Conservation (phyloP, 2,113 vertebrate species). For the Larimichthys polyactis region DNA sequence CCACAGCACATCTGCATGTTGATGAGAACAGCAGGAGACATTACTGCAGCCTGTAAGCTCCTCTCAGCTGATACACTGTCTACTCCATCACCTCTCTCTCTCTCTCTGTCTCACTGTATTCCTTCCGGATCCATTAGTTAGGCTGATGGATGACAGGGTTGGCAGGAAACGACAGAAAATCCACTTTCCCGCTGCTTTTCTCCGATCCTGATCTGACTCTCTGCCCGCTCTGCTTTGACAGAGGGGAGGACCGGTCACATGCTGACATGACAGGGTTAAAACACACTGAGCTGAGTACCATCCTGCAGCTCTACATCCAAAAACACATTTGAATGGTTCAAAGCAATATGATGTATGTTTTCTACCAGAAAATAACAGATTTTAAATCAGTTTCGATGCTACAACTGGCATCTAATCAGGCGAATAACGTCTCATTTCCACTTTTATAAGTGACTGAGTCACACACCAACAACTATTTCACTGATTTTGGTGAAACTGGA, state of each 20-base stretch:
- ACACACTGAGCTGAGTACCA: neutral
- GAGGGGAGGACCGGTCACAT: constrained; percentile 10
- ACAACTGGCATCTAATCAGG: too few relatives aligned
- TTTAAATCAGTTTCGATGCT: too few relatives aligned
- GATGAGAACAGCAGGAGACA: constrained; percentile 50
- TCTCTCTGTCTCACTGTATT: constrained; percentile 9
- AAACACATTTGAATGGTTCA: neutral
- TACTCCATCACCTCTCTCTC: constrained; percentile 17
- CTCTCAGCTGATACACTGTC: neutral
- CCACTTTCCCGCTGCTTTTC: constrained; percentile 52
- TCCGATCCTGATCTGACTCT: constrained; percentile 39
- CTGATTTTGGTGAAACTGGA: too few relatives aligned
- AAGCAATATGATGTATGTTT: too few relatives aligned
- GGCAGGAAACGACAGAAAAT: constrained; percentile 51
- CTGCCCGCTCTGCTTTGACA: constrained; percentile 17
- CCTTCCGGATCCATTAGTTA: constrained; percentile 66
- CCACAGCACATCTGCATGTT: constrained; percentile 49
- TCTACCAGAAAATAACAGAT: too few relatives aligned
- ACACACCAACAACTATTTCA: too few relatives aligned
- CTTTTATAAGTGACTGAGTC: too few relatives aligned
- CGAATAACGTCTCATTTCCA: too few relatives aligned
- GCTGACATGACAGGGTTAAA: constrained; percentile 36
- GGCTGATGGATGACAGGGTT: constrained; percentile 63
- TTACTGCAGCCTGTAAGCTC: constrained; percentile 17
- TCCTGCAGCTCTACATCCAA: neutral